Conservation (phyloP, 1,140 invertebrate species). For the Ostrea denselamellosa region DNA sequence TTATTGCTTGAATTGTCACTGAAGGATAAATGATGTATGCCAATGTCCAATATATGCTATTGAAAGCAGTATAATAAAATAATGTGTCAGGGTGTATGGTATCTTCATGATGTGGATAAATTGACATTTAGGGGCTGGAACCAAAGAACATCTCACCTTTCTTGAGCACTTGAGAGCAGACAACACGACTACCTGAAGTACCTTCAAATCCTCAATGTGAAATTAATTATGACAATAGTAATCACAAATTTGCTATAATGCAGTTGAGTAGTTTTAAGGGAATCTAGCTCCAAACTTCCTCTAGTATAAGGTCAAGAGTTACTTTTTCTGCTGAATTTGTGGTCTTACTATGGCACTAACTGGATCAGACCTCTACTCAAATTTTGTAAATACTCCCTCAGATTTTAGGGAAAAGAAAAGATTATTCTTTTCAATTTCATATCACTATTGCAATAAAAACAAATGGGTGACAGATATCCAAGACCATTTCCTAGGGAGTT, state of each 20-base stretch:
- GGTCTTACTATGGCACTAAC: neutral
- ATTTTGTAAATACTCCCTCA: neutral
- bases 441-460: too few relatives aligned
- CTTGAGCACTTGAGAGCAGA: conserved; percentile 10
- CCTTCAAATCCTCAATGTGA: conserved; percentile 9
- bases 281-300: neutral
- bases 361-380: neutral
- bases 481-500: too few relatives aligned
- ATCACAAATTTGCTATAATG: conserved; percentile 16
- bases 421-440: neutral
- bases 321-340: neutral
- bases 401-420: neutral
- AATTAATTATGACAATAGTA: conserved; percentile 25
- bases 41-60: neutral
- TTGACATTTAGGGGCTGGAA: neutral
- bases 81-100: neutral
- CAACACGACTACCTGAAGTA: conserved; percentile 31
- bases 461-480: too few relatives aligned
- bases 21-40: neutral
- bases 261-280: neutral
- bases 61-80: neutral
- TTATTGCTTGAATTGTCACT: neutral
- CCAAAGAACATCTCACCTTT: neutral
- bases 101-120: neutral
- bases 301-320: conserved; percentile 8